Evolutionary conservation across 2,113 vertebrate species (phyloP).

Genomic region (Gymnocephalus cernua): DNA sequence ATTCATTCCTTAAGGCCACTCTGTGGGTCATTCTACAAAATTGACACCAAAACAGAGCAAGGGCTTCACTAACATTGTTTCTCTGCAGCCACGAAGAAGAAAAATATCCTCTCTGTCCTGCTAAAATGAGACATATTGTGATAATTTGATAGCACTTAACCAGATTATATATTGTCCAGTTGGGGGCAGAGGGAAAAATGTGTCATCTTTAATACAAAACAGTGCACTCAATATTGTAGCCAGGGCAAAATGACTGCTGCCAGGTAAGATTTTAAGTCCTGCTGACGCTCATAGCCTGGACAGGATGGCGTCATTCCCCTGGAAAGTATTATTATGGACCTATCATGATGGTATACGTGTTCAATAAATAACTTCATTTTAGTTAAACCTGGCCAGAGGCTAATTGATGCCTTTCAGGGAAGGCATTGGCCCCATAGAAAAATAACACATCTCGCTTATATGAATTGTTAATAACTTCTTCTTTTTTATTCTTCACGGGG

Average conservation of each 20-base stretch:
- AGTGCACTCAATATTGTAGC: slow-evolving; percentile 34
- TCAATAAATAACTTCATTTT: slow-evolving; percentile 54
- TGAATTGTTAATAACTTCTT: slow-evolving; percentile 16
- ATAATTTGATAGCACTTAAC: slow-evolving; percentile 35
- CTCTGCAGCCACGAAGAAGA: not conserved
- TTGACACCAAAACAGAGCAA: not conserved
- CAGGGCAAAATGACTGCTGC: slow-evolving; percentile 46
- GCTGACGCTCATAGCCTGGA: slow-evolving; percentile 30
- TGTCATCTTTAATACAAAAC: slow-evolving; percentile 61
- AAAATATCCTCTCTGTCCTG: slow-evolving; percentile 19
- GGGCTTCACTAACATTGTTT: slow-evolving; percentile 1
- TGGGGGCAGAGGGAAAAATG: slow-evolving; percentile 31
- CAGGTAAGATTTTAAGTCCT: slow-evolving; percentile 56
- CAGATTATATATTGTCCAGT: slow-evolving; percentile 20
- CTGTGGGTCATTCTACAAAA: not conserved
- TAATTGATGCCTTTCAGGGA: slow-evolving; percentile 36
- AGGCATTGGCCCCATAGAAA: slow-evolving; percentile 16
- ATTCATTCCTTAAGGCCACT: slow-evolving; percentile 7
- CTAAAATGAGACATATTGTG: slow-evolving; percentile 43
- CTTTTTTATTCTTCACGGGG: slow-evolving; percentile 9
- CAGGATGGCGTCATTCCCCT: slow-evolving; percentile 38
- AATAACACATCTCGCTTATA: slow-evolving; percentile 40
- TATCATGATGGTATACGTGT: slow-evolving; percentile 49
- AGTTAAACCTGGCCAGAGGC: slow-evolving; percentile 45
- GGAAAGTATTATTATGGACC: slow-evolving; percentile 61